Evolutionary conservation across 2,113 vertebrate species (phyloP).

Genomic region (Tor tambroides): DNA sequence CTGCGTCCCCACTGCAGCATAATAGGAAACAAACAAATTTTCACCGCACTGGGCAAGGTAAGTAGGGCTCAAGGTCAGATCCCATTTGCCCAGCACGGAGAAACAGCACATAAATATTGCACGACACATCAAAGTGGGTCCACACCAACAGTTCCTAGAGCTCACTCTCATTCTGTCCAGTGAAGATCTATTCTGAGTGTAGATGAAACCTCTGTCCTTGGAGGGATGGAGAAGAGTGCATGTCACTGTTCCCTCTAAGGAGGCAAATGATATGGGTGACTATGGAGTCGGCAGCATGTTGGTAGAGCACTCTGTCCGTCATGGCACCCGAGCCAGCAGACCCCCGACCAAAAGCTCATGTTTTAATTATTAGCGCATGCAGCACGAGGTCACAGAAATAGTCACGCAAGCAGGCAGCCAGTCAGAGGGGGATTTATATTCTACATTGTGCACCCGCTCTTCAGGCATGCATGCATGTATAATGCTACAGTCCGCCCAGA

Average conservation of each 20-base stretch:
- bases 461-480: slow-evolving; percentile 24
- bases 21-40: slow-evolving; percentile 8
- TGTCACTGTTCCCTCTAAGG: background rate
- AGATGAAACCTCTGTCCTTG: slow-evolving; percentile 4
- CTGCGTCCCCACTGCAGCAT: slow-evolving; percentile 1
- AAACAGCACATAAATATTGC: slow-evolving; percentile 26
- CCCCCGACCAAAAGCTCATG: slow-evolving; percentile 38
- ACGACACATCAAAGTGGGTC: slow-evolving; percentile 17
- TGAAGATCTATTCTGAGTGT: background rate
- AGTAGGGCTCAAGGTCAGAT: slow-evolving; percentile 18
- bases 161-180: slow-evolving; percentile 6
- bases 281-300: slow-evolving; percentile 11
- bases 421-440: slow-evolving; percentile 6
- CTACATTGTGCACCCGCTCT: slow-evolving; percentile 28
- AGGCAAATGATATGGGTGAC: slow-evolving; percentile 8
- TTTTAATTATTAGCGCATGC: slow-evolving; percentile 40
- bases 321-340: background rate
- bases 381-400: slow-evolving; percentile 29
- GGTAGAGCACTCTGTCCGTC: background rate
- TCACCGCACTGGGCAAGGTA: background rate
- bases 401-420: slow-evolving; percentile 7
- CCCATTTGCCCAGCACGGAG: background rate
- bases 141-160: slow-evolving; percentile 3
- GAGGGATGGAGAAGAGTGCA: background rate
- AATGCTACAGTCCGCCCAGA: slow-evolving; percentile 15